Evolutionary conservation across 2,113 vertebrate genomes (phyloP).

Genomic region (Sinocyclocheilus rhinocerous): DNA sequence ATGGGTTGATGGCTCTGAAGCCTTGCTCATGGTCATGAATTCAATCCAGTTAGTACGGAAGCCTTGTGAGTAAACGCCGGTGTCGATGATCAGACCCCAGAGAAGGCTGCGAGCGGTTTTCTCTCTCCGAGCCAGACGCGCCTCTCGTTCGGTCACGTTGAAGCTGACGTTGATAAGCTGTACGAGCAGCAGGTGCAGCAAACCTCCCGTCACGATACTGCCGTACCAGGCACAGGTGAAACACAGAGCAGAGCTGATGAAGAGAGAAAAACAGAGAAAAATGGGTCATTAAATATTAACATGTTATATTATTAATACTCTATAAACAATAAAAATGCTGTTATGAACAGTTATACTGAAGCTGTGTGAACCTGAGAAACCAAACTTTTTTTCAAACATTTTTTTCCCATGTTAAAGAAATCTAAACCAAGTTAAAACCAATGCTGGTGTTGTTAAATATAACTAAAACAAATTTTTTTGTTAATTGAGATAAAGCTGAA

Average conservation of each 20-base stretch:
- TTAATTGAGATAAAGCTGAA: background rate
- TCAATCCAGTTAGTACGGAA: constrained; percentile 88
- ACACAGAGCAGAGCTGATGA: constrained; percentile 84
- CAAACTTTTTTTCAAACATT: background rate
- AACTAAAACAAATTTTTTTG: background rate
- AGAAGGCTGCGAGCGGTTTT: constrained; percentile 78
- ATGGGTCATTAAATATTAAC: background rate
- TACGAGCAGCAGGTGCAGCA: constrained; percentile 89
- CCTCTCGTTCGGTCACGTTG: constrained; percentile 94
- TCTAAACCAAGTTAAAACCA: background rate
- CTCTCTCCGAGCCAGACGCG: constrained; percentile 84
- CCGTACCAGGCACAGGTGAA: constrained; percentile 98
- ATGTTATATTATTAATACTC: background rate
- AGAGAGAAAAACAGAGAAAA: constrained; percentile 22
- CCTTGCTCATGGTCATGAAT: constrained; percentile 82
- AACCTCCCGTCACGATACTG: constrained; percentile 85
- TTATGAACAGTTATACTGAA: background rate
- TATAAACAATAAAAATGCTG: background rate
- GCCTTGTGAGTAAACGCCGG: constrained; percentile 83
- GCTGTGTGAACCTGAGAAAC: background rate
- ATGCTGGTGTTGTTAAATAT: background rate
- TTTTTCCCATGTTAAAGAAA: background rate
- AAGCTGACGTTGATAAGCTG: constrained; percentile 94
- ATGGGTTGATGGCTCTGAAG: constrained; percentile 50
- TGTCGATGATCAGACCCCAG: constrained; percentile 90